Percentiles rank a stretch among this genome's conserved stretches.
Evolutionary conservation across 2,888 invertebrate genomes (phyloP).

Genomic region (Spialia ferax): DNA sequence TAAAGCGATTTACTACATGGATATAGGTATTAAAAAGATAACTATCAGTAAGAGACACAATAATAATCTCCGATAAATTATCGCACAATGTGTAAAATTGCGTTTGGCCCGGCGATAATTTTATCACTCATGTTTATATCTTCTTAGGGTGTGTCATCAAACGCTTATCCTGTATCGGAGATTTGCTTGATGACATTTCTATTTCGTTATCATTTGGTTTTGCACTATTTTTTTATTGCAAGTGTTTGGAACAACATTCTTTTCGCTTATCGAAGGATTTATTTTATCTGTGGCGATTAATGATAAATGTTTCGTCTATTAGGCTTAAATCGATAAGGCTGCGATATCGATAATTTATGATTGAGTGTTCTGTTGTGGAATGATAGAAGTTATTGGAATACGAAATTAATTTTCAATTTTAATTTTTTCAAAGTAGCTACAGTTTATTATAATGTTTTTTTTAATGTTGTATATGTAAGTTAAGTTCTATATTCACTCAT

Average conservation of each 20-base stretch:
- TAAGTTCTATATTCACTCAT: too few relatives aligned
- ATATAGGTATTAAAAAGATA: conserved; percentile 8
- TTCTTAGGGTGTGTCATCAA: conserved; percentile 6
- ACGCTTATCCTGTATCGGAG: conserved; percentile 9
- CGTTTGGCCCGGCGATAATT: not conserved
- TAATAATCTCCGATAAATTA: conserved; percentile 8
- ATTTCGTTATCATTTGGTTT: conserved; percentile 1
- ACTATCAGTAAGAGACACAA: not conserved
- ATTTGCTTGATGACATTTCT: conserved; percentile 5
- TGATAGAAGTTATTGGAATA: too few relatives aligned
- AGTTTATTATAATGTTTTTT: too few relatives aligned
- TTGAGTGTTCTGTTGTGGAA: too few relatives aligned
- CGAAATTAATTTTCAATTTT: too few relatives aligned
- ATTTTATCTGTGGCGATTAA: not conserved
- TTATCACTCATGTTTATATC: conserved; percentile 15
- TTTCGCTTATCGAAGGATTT: not conserved
- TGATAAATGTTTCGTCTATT: too few relatives aligned
- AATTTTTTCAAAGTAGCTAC: too few relatives aligned
- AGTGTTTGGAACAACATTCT: not conserved
- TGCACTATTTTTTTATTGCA: not conserved
- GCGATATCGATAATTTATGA: too few relatives aligned
- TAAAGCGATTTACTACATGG: not conserved
- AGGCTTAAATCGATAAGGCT: too few relatives aligned
- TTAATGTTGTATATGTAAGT: too few relatives aligned
- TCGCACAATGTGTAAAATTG: not conserved